These are phyloP conservation scores for Sebastiscus albofasciatus DNA, from an alignment of 2,797 vertebrate species.

Conservation along the genomic window DNA sequence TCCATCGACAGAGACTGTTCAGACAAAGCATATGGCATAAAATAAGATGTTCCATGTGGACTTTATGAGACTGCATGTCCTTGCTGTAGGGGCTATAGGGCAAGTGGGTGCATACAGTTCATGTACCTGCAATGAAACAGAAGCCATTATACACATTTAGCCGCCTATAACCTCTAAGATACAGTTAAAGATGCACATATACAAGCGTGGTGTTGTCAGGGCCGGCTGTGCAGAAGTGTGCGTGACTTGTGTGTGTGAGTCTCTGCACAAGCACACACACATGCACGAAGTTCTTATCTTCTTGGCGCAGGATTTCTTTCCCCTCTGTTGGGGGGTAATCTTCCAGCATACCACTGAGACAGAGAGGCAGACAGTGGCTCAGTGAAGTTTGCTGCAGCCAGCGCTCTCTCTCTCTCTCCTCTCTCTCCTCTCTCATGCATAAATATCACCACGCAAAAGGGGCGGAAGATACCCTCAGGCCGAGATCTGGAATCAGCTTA, in stretches of 20 bases:
- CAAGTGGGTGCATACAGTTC: neutral
- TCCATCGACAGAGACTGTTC: neutral
- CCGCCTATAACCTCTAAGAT: neutral
- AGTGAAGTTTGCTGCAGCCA: constrained; percentile 69
- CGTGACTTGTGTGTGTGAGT: neutral
- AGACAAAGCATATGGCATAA: constrained; percentile 1
- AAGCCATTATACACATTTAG: neutral
- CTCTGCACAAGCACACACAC: constrained; percentile 3
- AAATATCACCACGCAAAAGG: constrained; percentile 67
- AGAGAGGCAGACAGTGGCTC: constrained; percentile 60
- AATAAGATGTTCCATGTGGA: neutral
- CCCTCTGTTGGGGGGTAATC: constrained; percentile 78
- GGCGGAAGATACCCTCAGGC: constrained; percentile 46
- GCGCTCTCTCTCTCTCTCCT: constrained; percentile 4
- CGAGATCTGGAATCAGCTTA: constrained; percentile 61
- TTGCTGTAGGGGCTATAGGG: neutral
- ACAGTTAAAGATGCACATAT: constrained; percentile 31
- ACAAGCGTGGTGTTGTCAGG: neutral
- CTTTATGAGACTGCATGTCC: neutral
- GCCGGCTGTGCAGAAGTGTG: constrained; percentile 14
- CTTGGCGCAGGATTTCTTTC: constrained; percentile 76
- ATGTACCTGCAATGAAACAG: constrained; percentile 1
- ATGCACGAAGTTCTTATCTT: constrained; percentile 78
- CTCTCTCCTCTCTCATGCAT: constrained; percentile 60
- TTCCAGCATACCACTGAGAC: constrained; percentile 66